Base-by-base conservation (phyloP, 2,888 invertebrate species). In the Philonicus albiceps region DNA sequence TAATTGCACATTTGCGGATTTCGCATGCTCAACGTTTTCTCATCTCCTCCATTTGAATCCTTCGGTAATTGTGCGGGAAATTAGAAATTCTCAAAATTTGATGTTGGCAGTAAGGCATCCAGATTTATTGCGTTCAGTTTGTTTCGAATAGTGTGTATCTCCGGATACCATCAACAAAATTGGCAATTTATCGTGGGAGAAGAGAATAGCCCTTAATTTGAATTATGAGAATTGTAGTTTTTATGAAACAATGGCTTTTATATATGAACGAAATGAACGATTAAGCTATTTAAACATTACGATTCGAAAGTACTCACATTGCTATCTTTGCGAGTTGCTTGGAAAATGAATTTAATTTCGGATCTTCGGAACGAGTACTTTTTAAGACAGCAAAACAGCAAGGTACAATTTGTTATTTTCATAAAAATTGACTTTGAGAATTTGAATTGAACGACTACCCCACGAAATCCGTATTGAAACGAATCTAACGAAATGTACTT, bases 81-180 rank as follows among this genome's bases (percentile, higher is more conserved):
- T 74, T 74, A 74, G 64, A 64, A 64, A 64, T 64, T 64, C 64
- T 64, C 64, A 64, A 64, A 64, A 64, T 64, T 64, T 64, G 64
- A 64, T 64, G 64, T 8, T 64, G 22, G 27, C 7, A 19, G 53
- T 53, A 64, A 64, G 64, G 64, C 64, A 64, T 8, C 64, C 11
- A 27, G 27, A 64, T 64, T 64, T 64, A 64, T 64, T 64, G 64
- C 22, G 22, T 22, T 64, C 64, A 64, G 22, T 22, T 19, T 22
- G 27, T 13, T 64, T 64, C 64, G 27, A 64, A 64, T 64, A 22
- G 64, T 64, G 64, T 64, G 27, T 7, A 27, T 13, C 22, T 11
- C 27, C 19, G 64, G 27, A 64, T 64, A 64, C 27, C 8, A 64
- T 64, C 22, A 64, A 27, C 22, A 27, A 64, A 64, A 64, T 64